Base-by-base conservation (phyloP, 2,797 vertebrate species). In the Gymnopithys bicolor region DNA sequence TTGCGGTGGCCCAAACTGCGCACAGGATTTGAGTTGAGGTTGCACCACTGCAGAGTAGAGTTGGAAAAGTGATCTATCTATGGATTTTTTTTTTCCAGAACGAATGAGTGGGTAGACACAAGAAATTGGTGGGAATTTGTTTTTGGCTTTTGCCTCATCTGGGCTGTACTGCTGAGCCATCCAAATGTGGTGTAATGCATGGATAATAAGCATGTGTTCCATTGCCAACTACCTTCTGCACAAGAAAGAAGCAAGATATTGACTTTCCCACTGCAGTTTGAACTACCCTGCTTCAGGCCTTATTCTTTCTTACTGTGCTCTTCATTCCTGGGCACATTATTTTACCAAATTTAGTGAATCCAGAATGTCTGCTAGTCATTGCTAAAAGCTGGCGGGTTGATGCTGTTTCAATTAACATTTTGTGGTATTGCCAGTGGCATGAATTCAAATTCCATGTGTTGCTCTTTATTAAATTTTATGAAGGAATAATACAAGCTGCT, bases 391-490 rank as follows among this genome's bases (percentile, higher is more conserved):
- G 74, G 43, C 58, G 48, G 16, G 25, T 46, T 86, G 45, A 67
- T 90, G 69, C 66, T 69, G 28, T 84, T 92, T 86, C 78, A 89
- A 23, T 92, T 91, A 80, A 75, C 4, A 1, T 91, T 85, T 56
- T 77, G 45, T 43, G 23, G 37, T 59, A 45, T 41, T 85, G 66
- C 25, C 32, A 35, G 25, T 79, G 70, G 73, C 55, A 45, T 5
- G 41, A 77, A 78, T 93, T 86, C 69, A 90, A 75, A 37, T 74
- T 55, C 49, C 46, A 43, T 7, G 6, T 74, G 43, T 81, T 84
- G 63, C 45, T 91, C 48, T 96, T 93, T 93, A 66, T 93, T 91
- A 87, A 55, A 43, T 33, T 94, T 77, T 37, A 33, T n/a, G 48
- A 10, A 15, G 17, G 81, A 89, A 77, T 84, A 71, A 51, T 88